A percentile compares a stretch with the other conserved stretches of the same genome.
These are phyloP conservation scores for Aegotheles bennettii DNA, from an alignment of 2,113 vertebrate genomes.

Conservation along the genomic window DNA sequence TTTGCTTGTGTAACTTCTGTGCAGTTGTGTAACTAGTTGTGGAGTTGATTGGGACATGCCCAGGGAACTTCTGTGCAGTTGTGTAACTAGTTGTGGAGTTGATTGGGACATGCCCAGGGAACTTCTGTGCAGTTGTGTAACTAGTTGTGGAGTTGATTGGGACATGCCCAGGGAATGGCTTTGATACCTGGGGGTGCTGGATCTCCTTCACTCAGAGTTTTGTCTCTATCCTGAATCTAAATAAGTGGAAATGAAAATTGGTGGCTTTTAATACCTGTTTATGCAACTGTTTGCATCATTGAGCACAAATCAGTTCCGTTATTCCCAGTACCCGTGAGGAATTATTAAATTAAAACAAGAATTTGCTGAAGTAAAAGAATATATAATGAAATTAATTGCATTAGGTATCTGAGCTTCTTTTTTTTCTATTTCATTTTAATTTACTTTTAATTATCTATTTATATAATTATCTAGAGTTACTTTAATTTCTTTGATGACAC, in stretches of 20 bases:
- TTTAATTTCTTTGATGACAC: not conserved
- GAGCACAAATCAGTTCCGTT: not conserved
- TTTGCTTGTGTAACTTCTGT: not conserved
- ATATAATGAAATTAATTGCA: not conserved
- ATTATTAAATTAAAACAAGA: not conserved
- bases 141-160: not conserved
- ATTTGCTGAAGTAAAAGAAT: not conserved
- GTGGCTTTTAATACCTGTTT: not conserved
- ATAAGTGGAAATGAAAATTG: not conserved
- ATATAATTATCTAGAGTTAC: not conserved
- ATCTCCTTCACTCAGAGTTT: not conserved
- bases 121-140: no score
- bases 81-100: not conserved
- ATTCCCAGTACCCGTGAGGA: not conserved
- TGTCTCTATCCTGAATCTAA: not conserved
- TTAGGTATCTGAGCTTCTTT: not conserved
- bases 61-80: not conserved
- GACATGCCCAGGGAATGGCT: not conserved
- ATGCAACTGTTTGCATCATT: not conserved
- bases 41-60: rapidly evolving
- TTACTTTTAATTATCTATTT: not conserved
- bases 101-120: not conserved
- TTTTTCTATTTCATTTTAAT: not conserved
- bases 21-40: no score
- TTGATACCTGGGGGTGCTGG: not conserved